Conservation (phyloP, 2,797 vertebrate species). For the Silurus lanzhouensis region DNA sequence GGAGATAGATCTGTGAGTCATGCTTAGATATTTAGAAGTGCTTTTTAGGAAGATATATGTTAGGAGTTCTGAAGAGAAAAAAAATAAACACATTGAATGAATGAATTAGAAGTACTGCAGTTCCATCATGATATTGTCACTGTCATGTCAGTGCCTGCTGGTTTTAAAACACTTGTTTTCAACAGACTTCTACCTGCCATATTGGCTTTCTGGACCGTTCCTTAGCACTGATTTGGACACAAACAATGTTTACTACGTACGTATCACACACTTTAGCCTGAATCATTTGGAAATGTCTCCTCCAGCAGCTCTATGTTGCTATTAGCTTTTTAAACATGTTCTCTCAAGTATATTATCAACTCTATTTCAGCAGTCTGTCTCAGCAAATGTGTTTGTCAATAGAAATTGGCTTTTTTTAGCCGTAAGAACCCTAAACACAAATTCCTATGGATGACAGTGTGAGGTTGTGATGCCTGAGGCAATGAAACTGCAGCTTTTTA, state of each 20-base stretch:
- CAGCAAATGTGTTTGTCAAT: background rate
- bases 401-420: background rate
- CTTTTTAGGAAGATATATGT: too few relatives aligned
- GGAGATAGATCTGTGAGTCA: background rate
- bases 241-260: too few relatives aligned
- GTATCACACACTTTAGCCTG: too few relatives aligned
- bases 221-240: too few relatives aligned
- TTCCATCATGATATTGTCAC: background rate
- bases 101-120: background rate
- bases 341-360: background rate
- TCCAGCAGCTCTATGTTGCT: background rate
- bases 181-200: background rate
- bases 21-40: background rate
- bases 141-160: background rate
- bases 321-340: background rate
- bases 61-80: background rate
- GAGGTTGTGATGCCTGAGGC: background rate
- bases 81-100: background rate
- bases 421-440: background rate
- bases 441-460: background rate
- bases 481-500: background rate
- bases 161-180: background rate
- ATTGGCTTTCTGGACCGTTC: background rate
- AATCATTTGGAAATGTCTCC: background rate
- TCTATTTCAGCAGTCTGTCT: conserved; percentile 7